A percentile compares a stretch with the other conserved stretches of the same genome.
Evolutionary conservation across 2,797 vertebrate genomes (phyloP).

Genomic region (Emydoidea blandingii): DNA sequence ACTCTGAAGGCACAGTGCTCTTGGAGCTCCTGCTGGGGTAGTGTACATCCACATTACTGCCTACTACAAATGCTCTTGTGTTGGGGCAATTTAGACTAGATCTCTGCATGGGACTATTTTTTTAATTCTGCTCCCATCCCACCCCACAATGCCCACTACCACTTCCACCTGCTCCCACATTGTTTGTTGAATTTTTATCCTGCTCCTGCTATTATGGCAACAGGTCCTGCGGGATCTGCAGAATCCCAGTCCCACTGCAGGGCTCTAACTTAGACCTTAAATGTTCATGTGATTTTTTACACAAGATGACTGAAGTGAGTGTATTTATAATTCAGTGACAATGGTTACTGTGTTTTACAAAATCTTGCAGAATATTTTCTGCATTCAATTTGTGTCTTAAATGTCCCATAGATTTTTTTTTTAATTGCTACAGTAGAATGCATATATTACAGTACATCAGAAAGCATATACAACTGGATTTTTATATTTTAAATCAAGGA

Average conservation of each 20-base stretch:
- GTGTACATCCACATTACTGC: background rate
- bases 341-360: background rate
- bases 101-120: no score
- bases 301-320: conserved; percentile 20
- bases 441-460: background rate
- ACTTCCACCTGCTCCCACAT: background rate
- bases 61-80: background rate
- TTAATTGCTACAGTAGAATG: background rate
- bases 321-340: background rate
- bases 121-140: background rate
- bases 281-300: conserved; percentile 20
- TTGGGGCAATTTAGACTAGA: background rate
- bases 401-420: background rate
- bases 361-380: background rate
- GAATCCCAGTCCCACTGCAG: background rate
- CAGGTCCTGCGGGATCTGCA: background rate
- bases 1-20: background rate
- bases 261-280: background rate
- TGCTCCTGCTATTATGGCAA: background rate
- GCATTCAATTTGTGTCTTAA: background rate
- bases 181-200: background rate
- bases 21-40: background rate
- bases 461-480: background rate
- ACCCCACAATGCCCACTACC: no score
- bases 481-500: conserved; percentile 2